Conservation (phyloP, 2,797 vertebrate species). For the Xiphophorus birchmanni region DNA sequence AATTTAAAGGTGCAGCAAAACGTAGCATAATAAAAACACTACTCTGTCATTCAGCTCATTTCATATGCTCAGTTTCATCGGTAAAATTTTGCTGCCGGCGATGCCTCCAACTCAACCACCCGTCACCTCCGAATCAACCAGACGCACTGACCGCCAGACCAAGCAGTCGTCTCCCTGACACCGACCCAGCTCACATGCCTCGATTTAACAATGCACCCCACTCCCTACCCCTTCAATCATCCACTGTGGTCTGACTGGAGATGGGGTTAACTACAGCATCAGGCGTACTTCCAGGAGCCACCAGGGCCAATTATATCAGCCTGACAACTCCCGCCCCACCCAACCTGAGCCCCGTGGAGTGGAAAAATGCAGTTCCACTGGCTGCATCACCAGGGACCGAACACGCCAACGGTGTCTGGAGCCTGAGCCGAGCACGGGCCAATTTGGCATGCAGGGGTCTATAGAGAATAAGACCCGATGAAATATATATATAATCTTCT, state of each 20-base stretch:
- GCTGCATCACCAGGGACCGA: conserved; percentile 82
- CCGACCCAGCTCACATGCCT: conserved; percentile 55
- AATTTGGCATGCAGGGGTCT: conserved; percentile 83
- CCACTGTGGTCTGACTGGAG: conserved; percentile 76
- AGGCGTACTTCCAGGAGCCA: conserved; percentile 79
- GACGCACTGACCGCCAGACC: conserved; percentile 60
- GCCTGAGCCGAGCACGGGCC: conserved; percentile 67
- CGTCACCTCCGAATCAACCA: conserved; percentile 63
- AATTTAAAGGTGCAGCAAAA: conserved; percentile 72
- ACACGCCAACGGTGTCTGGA: conserved; percentile 76
- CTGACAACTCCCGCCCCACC: conserved; percentile 77
- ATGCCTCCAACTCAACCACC: conserved; percentile 71
- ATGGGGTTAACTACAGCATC: conserved; percentile 83
- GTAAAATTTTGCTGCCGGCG: conserved; percentile 71
- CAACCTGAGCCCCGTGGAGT: conserved; percentile 80
- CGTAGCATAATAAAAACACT: conserved; percentile 49
- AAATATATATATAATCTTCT: conserved; percentile 87
- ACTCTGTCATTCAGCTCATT: conserved; percentile 75
- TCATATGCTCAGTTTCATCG: conserved; percentile 82
- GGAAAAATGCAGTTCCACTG: conserved; percentile 82
- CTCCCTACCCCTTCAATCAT: conserved; percentile 74
- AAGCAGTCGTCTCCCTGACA: conserved; percentile 65
- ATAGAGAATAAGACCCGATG: conserved; percentile 81
- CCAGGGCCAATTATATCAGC: conserved; percentile 84
- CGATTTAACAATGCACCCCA: conserved; percentile 72